Base-by-base conservation (phyloP, 2,888 invertebrate species). In the Callimorpha dominula region DNA sequence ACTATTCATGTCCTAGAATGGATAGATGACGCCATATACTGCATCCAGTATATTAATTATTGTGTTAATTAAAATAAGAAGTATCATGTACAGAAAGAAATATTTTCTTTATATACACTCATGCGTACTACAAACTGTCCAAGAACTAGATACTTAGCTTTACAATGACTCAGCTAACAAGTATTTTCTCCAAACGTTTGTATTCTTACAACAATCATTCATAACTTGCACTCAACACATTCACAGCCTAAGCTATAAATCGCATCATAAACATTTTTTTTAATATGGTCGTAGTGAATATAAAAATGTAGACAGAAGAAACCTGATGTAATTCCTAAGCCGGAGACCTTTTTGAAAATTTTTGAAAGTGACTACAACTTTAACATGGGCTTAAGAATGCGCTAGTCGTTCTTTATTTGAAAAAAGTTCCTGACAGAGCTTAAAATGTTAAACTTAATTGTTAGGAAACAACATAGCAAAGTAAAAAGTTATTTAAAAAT, bases 111-210 rank as follows among this genome's bases (percentile, higher is more conserved):
- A 60, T 60, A 60, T 60, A 60, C 57, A 60, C 12, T 60, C 20
- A 60, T 20, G 57, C 57, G 20, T 60, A 60, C 57, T 20, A 43
- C 43, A 43, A 43, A 31, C 57, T 20, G 57, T 31, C 20, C 20
- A 20, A 14, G 31, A 60, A 60, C 57, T 60, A 60, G 20, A 60
- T 20, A 60, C 57, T 60, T 60, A 60, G 57, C 57, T 12, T 60
- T 60, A 60, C 57, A 60, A 60, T 60, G 57, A 60, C 57, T 60
- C 57, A 60, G 57, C 57, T 60, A 60, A 60, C 57, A 60, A 20
- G 11, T 60, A 60, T 31, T n/a, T 60, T 60, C 20, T 60, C 31
- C 57, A 60, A 60, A 60, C 57, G 31, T 60, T 12, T 60, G 57
- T 60, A 60, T 20, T 12, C 57, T 60, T 60, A 60, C 57, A 60